phyloP scores from a whole-genome alignment of 2,888 invertebrate species.

The Pheosia tremula region DNA sequence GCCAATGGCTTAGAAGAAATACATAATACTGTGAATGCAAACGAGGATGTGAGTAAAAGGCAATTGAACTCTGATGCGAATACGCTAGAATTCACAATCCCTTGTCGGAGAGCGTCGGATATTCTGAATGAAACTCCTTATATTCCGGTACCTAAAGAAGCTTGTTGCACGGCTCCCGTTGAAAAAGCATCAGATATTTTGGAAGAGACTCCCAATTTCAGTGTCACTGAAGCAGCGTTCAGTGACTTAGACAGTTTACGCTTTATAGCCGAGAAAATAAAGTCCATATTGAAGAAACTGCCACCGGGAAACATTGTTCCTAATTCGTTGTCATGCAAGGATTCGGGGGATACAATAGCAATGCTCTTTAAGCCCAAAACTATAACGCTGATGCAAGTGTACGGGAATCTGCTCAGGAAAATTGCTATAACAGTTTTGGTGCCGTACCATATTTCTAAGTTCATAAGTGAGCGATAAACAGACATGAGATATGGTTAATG shows the following conservation, averaged over 20 bases:
- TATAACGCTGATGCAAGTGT: constrained; percentile 48
- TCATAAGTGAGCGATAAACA: constrained; percentile 10
- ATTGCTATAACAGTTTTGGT: constrained; percentile 54
- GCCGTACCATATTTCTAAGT: constrained; percentile 53
- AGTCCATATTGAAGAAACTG: constrained; percentile 31
- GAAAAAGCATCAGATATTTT: constrained; percentile 49
- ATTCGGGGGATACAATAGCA: constrained; percentile 45
- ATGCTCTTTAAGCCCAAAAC: constrained; percentile 56
- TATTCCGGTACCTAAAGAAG: constrained; percentile 28
- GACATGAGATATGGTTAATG: no score
- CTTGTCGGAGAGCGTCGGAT: constrained; percentile 56
- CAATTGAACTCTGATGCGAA: constrained; percentile 18
- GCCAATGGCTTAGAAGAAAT: constrained; percentile 16
- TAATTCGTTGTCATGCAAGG: constrained; percentile 34
- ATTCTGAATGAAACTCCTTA: constrained; percentile 45
- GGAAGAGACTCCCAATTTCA: constrained; percentile 36
- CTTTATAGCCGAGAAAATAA: constrained; percentile 25
- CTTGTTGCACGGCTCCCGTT: not conserved
- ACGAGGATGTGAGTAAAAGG: constrained; percentile 6
- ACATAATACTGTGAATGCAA: not conserved
- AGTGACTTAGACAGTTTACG: constrained; percentile 30
- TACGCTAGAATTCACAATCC: constrained; percentile 44
- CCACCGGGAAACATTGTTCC: constrained; percentile 26
- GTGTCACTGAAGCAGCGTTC: constrained; percentile 27
- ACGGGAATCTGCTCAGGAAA: constrained; percentile 56